Percentiles rank a stretch among this genome's conserved stretches.
These are phyloP conservation scores for Teinopalpus imperialis DNA, from an alignment of 2,888 invertebrate species.

Conservation along the genomic window DNA sequence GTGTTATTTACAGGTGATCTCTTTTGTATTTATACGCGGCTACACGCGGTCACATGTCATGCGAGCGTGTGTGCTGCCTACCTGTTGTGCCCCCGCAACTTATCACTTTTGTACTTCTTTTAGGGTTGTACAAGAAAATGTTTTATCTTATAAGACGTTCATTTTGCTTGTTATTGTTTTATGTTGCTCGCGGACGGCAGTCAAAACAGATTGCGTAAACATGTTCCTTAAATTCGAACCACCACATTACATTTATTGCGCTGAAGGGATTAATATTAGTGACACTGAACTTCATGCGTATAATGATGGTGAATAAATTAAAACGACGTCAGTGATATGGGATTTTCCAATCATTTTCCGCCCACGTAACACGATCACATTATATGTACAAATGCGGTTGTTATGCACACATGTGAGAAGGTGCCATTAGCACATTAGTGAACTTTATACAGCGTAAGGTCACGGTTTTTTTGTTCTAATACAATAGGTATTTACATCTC, in stretches of 20 bases:
- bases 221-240: constrained; percentile 10
- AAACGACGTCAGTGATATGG: constrained; percentile 25
- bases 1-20: constrained; percentile 59
- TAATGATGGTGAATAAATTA: constrained; percentile 17
- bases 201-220: constrained; percentile 20
- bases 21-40: constrained; percentile 51
- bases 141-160: constrained; percentile 52
- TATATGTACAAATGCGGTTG: constrained; percentile 27
- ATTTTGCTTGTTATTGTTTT: constrained; percentile 48
- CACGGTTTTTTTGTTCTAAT: constrained; percentile 75
- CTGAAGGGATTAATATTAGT: not conserved
- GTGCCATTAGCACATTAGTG: constrained; percentile 65
- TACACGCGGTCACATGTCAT: constrained; percentile 73
- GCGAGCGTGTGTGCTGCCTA: constrained; percentile 62
- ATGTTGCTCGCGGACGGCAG: constrained; percentile 34
- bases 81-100: constrained; percentile 72
- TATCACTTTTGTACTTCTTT: constrained; percentile 65
- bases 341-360: constrained; percentile 48
- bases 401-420: constrained; percentile 37
- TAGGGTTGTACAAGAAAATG: constrained; percentile 61
- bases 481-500: constrained; percentile 76
- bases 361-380: constrained; percentile 36
- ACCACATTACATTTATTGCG: constrained; percentile 20
- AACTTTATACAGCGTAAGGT: constrained; percentile 78
- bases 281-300: constrained; percentile 14